Evolutionary conservation across 2,113 vertebrate genomes (phyloP).

Genomic region (Vicugna pacos): DNA sequence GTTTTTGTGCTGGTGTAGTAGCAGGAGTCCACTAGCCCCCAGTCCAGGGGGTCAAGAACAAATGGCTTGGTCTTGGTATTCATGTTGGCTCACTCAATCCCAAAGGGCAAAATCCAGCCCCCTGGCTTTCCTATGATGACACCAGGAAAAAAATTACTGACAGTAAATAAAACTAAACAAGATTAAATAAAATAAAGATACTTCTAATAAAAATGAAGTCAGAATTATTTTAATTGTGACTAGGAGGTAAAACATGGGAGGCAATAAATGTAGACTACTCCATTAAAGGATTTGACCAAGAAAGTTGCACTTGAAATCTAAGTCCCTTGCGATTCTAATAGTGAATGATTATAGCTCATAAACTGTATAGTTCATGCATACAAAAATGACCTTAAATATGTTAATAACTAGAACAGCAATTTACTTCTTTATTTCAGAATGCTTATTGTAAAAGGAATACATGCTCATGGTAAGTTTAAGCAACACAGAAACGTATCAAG

Average conservation of each 20-base stretch:
- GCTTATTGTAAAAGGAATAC: neutral
- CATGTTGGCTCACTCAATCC: neutral
- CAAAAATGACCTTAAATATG: neutral
- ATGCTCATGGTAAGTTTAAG: neutral
- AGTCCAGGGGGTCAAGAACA: neutral
- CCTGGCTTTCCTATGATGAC: neutral
- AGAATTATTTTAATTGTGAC: neutral
- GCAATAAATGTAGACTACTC: neutral
- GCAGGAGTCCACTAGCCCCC: neutral
- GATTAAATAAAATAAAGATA: slow-evolving; percentile 16
- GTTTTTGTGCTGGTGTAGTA: neutral
- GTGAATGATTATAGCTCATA: neutral
- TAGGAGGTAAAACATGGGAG: neutral
- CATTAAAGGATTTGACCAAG: neutral
- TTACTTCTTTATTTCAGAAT: slow-evolving; percentile 14
- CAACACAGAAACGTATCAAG: neutral
- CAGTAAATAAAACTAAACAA: neutral
- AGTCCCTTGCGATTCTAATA: neutral
- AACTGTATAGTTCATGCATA: neutral
- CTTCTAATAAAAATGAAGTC: slow-evolving; percentile 9
- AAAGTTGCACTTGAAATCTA: neutral
- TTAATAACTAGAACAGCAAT: neutral
- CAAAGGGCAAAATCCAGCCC: neutral
- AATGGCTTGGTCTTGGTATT: neutral
- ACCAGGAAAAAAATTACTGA: neutral